Evolutionary conservation across 2,888 invertebrate genomes (phyloP).

Genomic region (Lasioglossum marginatum): DNA sequence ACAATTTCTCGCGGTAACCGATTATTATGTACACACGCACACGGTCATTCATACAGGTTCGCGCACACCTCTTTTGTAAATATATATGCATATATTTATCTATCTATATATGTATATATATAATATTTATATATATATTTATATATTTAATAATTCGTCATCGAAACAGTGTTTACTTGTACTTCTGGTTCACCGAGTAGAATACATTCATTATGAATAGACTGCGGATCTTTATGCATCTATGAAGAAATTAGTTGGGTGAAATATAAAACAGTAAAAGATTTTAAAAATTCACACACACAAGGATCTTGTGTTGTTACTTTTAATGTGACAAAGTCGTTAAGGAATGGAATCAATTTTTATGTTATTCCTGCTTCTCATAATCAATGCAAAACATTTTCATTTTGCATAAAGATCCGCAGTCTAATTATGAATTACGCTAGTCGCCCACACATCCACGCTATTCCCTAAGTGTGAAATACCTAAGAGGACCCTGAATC

Average conservation of each 20-base stretch:
- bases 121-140: constrained; percentile 37
- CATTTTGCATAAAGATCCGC: too few relatives aligned
- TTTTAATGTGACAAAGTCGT: too few relatives aligned
- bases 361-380: too few relatives aligned
- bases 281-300: too few relatives aligned
- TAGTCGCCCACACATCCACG: constrained; percentile 23
- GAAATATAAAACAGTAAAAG: too few relatives aligned
- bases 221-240: too few relatives aligned
- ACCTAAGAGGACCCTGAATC: constrained; percentile 76
- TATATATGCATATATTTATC: constrained; percentile 38
- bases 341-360: too few relatives aligned
- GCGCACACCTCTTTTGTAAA: constrained; percentile 39
- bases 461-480: constrained; percentile 63
- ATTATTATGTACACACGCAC: constrained; percentile 48
- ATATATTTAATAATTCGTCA: constrained; percentile 70
- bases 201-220: constrained; percentile 48
- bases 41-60: neutral
- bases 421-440: constrained; percentile 47
- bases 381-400: too few relatives aligned
- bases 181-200: constrained; percentile 70
- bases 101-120: constrained; percentile 33
- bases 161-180: constrained; percentile 66
- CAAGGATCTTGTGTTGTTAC: too few relatives aligned
- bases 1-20: constrained; percentile 32
- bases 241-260: too few relatives aligned